Conservation (phyloP, 1,140 invertebrate species). For the Leguminivora glycinivorella region DNA sequence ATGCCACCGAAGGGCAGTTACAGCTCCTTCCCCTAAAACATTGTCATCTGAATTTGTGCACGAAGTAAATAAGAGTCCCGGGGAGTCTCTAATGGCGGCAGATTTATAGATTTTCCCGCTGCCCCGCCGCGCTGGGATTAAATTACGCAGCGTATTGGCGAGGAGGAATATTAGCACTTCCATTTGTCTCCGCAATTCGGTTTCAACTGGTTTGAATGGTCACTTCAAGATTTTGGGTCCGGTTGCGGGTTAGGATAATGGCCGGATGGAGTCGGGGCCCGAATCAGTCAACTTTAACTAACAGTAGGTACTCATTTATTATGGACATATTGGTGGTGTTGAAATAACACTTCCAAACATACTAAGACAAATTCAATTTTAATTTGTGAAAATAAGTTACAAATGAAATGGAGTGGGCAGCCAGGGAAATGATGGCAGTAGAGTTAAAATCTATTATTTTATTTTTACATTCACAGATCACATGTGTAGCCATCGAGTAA, state of each 20-base stretch:
- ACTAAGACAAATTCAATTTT: too few species aligned
- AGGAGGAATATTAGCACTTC: conserved; percentile 70
- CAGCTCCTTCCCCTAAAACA: conserved; percentile 77
- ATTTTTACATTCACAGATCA: too few species aligned
- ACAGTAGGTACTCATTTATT: not conserved
- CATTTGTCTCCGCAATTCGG: conserved; percentile 67
- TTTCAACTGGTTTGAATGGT: conserved; percentile 57
- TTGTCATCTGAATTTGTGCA: conserved; percentile 78
- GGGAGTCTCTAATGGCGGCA: conserved; percentile 76
- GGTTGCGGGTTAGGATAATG: not conserved
- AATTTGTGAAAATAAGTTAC: too few species aligned
- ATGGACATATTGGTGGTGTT: too few species aligned
- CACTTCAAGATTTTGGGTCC: conserved; percentile 34
- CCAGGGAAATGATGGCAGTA: too few species aligned
- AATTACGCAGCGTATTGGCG: conserved; percentile 74
- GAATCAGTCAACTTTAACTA: not conserved
- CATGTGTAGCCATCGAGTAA: too few species aligned
- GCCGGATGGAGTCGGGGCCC: not conserved
- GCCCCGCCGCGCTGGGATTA: conserved; percentile 70
- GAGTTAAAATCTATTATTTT: too few species aligned
- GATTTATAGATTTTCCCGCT: conserved; percentile 78
- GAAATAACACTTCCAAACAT: too few species aligned
- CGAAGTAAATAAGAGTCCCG: conserved; percentile 77
- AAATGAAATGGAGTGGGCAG: too few species aligned
- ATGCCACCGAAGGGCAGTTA: conserved; percentile 60